These are phyloP conservation scores for Eciton burchellii DNA, from an alignment of 1,140 invertebrate species.

Conservation along the genomic window DNA sequence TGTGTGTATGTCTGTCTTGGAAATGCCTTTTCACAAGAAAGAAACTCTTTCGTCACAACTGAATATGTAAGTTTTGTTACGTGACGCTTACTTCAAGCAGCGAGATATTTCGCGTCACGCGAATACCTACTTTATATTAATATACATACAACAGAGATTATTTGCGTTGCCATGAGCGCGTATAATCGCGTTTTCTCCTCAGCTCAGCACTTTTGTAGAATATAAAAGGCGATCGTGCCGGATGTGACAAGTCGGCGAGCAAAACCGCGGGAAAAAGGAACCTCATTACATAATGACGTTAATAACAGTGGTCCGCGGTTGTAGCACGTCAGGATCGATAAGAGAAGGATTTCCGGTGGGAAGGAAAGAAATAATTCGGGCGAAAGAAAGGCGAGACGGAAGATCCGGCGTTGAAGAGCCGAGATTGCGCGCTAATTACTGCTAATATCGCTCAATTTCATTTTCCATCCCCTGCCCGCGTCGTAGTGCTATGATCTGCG, in stretches of 20 bases:
- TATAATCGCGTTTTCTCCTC: constrained; percentile 36
- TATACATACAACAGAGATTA: not conserved
- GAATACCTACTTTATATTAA: no score
- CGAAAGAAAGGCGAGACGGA: constrained; percentile 17
- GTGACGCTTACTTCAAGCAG: no score
- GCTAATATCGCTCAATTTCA: constrained; percentile 37
- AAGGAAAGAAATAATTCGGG: not conserved
- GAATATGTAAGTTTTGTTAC: no score
- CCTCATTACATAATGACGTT: constrained; percentile 40
- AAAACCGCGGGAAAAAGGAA: not conserved
- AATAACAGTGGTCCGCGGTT: not conserved
- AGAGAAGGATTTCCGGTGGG: not conserved
- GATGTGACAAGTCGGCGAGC: not conserved
- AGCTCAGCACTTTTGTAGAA: constrained; percentile 17
- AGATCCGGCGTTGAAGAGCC: no score
- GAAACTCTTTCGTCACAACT: no score
- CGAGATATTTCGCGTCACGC: no score
- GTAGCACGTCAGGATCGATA: constrained; percentile 7
- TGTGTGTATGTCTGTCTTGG: no score
- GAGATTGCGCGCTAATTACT: constrained; percentile 25
- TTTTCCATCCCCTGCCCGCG: not conserved
- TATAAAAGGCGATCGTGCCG: constrained; percentile 24
- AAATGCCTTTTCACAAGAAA: no score
- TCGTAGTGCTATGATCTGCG: not conserved
- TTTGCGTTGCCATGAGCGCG: not conserved